phyloP scores from a whole-genome alignment of 2,888 invertebrate species.

The Myopa testacea region DNA sequence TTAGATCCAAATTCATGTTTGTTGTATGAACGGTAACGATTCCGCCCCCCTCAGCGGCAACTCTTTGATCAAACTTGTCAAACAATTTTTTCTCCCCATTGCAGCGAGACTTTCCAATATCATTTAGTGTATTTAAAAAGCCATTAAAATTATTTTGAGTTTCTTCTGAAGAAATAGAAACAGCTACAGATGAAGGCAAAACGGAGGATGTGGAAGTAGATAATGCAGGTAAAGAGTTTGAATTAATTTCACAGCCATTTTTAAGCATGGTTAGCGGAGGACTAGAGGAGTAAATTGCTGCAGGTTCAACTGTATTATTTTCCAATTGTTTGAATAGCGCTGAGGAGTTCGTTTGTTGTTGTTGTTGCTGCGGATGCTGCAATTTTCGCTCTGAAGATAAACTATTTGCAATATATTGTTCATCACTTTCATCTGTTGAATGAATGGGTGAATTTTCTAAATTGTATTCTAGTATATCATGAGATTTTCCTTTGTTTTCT shows the following conservation, averaged over 20 bases:
- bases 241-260: conserved; percentile 39
- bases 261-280: conserved; percentile 20
- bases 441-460: not conserved
- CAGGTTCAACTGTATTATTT: conserved; percentile 19
- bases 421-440: not conserved
- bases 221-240: conserved; percentile 24
- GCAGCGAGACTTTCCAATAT: conserved; percentile 1
- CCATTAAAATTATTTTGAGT: conserved; percentile 34
- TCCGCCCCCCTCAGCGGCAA: not conserved
- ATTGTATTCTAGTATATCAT: conserved; percentile 1
- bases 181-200: conserved; percentile 19
- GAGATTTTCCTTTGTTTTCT: conserved; percentile 5
- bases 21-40: conserved; percentile 46
- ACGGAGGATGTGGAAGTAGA: conserved; percentile 13
- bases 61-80: not conserved
- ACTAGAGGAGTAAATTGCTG: conserved; percentile 32
- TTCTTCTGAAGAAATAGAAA: conserved; percentile 1
- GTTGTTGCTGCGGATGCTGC: conserved; percentile 28
- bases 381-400: conserved; percentile 25
- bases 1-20: conserved; percentile 51
- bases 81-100: not conserved
- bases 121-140: conserved; percentile 24
- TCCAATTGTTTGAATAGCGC: not conserved
- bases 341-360: conserved; percentile 11
- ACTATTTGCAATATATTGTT: not conserved